Percentiles rank a stretch among this genome's conserved stretches.
Conservation (phyloP, 2,113 vertebrate species). For the Passer montanus region DNA sequence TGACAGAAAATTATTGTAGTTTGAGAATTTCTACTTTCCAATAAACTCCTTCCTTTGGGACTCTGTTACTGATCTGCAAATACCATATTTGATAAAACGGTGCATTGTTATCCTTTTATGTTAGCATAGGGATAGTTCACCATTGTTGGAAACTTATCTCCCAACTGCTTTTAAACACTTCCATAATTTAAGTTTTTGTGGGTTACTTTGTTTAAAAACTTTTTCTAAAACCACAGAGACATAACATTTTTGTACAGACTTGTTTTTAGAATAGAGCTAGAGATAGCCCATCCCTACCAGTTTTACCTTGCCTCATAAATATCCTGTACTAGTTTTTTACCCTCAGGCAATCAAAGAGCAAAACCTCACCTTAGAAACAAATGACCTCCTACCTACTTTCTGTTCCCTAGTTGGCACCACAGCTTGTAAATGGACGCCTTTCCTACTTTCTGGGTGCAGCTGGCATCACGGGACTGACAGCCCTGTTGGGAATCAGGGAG, state of each 20-base stretch:
- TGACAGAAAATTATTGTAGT: background rate
- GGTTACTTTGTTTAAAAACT: background rate
- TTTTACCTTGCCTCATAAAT: background rate
- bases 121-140: background rate
- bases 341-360: background rate
- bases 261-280: background rate
- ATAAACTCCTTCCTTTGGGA: background rate
- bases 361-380: background rate
- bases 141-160: background rate
- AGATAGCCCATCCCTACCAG: background rate
- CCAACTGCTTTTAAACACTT: background rate
- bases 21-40: background rate
- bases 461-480: constrained; percentile 89
- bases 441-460: constrained; percentile 90
- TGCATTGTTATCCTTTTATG: background rate
- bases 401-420: constrained; percentile 80
- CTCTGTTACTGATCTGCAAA: background rate
- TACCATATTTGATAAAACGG: background rate
- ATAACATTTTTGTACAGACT: background rate
- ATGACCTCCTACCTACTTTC: background rate
- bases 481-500: constrained; percentile 87
- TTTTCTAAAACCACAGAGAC: background rate
- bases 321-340: background rate
- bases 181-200: background rate
- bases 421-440: constrained; percentile 83